Percentiles rank a stretch among this genome's conserved stretches.
Conservation (phyloP, 1,140 invertebrate species). For the Aleiodes sp. region DNA sequence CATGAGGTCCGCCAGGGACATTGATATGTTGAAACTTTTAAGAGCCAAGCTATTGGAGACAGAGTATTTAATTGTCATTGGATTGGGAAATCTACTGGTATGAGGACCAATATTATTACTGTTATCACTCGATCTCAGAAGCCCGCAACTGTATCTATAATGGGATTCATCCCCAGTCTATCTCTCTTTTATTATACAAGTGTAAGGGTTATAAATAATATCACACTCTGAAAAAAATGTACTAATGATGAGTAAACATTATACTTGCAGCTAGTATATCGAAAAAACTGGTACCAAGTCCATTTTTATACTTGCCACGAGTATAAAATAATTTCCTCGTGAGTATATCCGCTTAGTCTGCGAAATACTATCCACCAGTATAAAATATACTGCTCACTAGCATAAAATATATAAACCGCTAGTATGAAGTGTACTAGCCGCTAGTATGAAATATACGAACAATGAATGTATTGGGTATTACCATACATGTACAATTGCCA, state of each 20-base stretch:
- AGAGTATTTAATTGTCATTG: conserved; percentile 33
- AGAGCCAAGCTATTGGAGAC: conserved; percentile 26
- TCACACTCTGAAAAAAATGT: too few species aligned
- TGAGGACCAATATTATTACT: conserved; percentile 25
- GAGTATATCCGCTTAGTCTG: too few species aligned
- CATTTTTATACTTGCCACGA: too few species aligned
- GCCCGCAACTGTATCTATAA: conserved; percentile 33
- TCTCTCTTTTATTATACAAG: conserved; percentile 34
- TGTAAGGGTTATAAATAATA: conserved; percentile 17
- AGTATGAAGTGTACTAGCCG: background rate
- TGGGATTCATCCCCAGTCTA: conserved; percentile 36
- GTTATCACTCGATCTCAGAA: conserved; percentile 39
- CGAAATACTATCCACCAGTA: too few species aligned
- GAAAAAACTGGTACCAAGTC: too few species aligned
- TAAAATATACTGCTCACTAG: too few species aligned
- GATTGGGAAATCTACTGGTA: conserved; percentile 12
- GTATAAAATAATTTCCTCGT: too few species aligned
- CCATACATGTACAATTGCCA: too few species aligned
- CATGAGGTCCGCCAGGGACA: background rate
- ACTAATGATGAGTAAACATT: too few species aligned
- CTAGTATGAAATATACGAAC: background rate
- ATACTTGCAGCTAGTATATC: too few species aligned
- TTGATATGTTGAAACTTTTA: background rate
- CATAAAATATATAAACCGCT: too few species aligned
- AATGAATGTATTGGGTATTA: too few species aligned